Evolutionary conservation across 2,888 invertebrate species (phyloP), one percentile per base, ranked within the genome.

Genomic region (Agrotis puta): DNA sequence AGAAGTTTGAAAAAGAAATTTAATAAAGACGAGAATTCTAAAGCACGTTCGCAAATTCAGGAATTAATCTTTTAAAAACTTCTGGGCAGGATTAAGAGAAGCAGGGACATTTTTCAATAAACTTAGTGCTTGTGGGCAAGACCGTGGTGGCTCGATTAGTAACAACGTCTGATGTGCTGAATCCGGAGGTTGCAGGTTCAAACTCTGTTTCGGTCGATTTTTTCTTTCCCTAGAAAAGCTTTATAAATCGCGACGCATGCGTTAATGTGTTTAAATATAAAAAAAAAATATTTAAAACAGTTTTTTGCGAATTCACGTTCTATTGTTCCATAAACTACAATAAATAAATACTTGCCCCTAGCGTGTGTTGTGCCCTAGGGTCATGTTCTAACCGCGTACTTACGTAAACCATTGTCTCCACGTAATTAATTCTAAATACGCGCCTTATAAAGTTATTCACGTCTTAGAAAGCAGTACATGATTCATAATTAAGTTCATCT

Each of bases 351-450:
- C 20, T 62, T 63, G 53, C 64, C 33, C 51, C 48, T 39, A 56
- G 39, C 62, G 56, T 71, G 70, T 65, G 61, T 70, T 64, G 59
- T 54, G 87, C 43, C 47, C 51, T 27, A 27, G 47, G 79, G 89
- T 89, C 88, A 83, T 77, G 66, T 70, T 70, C 69, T 82, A 86
- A 87, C 85, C 86, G 83, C 75, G 67, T 59, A 77, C 82, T 89
- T 88, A 89, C 89, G 85, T 90, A 88, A 90, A 85, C 88, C 81
- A 88, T 89, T 91, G 91, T 90, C 82, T 85, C 81, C 81, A 70
- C 61, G 77, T 85, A 88, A 89, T 88, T 90, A 88, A 88, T 85
- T 87, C 80, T 83, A 74, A 85, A 84, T 77, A 81, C 77, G 66
- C 67, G 74, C 88, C 88, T 74, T 89, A 86, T 90, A 87, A 82